phyloP scores from a whole-genome alignment of 2,888 invertebrate species.

The Synergus itoensis region DNA sequence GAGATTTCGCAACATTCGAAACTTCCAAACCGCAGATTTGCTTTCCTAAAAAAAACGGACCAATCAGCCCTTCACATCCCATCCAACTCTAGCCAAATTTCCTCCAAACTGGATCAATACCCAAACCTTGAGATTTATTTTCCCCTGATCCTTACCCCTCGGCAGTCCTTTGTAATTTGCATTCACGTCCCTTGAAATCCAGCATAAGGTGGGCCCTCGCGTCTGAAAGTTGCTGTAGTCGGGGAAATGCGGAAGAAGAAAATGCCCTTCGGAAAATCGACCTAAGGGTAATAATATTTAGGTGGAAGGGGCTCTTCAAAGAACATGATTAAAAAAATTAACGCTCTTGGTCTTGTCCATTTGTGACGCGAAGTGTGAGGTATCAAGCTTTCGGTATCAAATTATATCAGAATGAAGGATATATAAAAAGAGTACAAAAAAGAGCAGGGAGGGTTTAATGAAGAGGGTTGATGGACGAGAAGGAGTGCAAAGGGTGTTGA shows the following conservation, averaged over 20 bases:
- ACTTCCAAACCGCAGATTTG: background rate
- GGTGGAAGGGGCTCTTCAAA: background rate
- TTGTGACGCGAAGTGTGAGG: background rate
- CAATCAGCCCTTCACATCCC: background rate
- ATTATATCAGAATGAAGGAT: background rate
- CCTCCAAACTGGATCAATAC: slow-evolving; percentile 14
- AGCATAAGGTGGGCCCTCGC: background rate
- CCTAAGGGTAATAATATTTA: background rate
- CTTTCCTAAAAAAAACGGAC: background rate
- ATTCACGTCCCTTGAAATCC: slow-evolving; percentile 24
- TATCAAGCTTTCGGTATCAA: background rate
- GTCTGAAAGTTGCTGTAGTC: background rate
- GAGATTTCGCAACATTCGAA: background rate
- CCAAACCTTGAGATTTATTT: slow-evolving; percentile 33
- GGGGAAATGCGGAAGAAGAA: slow-evolving; percentile 48
- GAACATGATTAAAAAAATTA: background rate
- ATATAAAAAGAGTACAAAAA: background rate
- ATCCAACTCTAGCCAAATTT: background rate
- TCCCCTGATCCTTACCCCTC: slow-evolving; percentile 4
- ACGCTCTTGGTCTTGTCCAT: background rate
- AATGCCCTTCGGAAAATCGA: slow-evolving; percentile 37
- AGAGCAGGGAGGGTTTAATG: slow-evolving; percentile 4
- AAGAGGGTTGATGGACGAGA: slow-evolving; percentile 40
- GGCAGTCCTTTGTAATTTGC: slow-evolving; percentile 22
- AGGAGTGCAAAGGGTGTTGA: background rate